phyloP scores from a whole-genome alignment of 2,888 invertebrate species.

The Rotaria sp. region DNA sequence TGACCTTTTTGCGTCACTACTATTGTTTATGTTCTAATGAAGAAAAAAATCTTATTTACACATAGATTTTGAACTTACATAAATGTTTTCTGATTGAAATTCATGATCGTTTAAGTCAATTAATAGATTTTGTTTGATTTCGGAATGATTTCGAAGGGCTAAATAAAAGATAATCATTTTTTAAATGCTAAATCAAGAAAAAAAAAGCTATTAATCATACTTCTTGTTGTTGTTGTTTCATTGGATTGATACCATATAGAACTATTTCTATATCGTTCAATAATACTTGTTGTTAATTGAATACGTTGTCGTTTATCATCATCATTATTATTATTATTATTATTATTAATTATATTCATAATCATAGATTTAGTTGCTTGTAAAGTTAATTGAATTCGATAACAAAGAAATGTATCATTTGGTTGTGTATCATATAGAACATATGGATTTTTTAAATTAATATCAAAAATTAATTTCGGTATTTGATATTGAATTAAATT shows the following conservation, averaged over 20 bases:
- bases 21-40: no score
- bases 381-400: not conserved
- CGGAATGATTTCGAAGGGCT: not conserved
- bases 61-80: not conserved
- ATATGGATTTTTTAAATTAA: not conserved
- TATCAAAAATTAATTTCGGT: not conserved
- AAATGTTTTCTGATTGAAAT: not conserved
- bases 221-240: not conserved
- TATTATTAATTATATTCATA: not conserved
- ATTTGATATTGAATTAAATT: constrained; percentile 60
- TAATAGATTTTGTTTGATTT: not conserved
- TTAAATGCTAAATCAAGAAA: no score
- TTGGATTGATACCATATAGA: not conserved
- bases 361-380: not conserved
- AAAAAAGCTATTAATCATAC: no score
- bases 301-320: not conserved
- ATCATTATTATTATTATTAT: not conserved
- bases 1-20: no score
- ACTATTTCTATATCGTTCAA: not conserved
- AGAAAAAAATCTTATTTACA: no score
- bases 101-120: not conserved
- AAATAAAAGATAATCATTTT: not conserved
- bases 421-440: not conserved
- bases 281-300: not conserved
- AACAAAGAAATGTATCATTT: constrained; percentile 11